A percentile compares a stretch with the other conserved stretches of the same genome.
phyloP scores from a whole-genome alignment of 2,888 invertebrate genomes.

The Dolomedes plantarius region DNA sequence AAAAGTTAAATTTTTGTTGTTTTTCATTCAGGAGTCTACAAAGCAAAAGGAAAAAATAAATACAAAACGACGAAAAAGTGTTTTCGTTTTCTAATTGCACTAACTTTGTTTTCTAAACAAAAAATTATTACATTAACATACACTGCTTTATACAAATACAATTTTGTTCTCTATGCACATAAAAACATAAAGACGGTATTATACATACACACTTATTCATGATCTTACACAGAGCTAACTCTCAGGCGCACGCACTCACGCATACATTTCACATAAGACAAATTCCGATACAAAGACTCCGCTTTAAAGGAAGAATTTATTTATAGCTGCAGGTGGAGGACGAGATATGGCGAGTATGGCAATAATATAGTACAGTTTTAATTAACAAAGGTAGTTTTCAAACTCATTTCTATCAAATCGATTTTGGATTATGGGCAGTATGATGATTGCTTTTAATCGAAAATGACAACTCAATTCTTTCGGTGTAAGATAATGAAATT shows the following conservation, averaged over 20 bases:
- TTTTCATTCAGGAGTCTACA: too few relatives aligned
- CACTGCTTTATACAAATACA: background rate
- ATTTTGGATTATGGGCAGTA: too few relatives aligned
- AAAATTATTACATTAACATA: background rate
- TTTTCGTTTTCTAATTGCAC: background rate
- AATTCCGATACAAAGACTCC: background rate
- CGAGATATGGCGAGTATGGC: background rate
- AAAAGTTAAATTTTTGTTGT: too few relatives aligned
- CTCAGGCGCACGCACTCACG: background rate
- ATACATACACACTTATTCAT: background rate
- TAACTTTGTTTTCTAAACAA: background rate
- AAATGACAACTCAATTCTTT: too few relatives aligned
- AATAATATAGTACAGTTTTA: too few relatives aligned
- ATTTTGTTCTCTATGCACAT: background rate
- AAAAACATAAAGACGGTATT: background rate
- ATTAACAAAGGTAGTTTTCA: too few relatives aligned
- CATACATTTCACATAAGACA: background rate
- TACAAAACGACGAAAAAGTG: too few relatives aligned
- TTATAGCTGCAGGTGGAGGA: background rate
- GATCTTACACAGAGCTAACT: background rate
- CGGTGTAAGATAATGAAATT: too few relatives aligned
- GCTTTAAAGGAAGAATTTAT: background rate
- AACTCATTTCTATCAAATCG: too few relatives aligned
- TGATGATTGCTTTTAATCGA: too few relatives aligned
- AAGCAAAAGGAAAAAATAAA: too few relatives aligned